phyloP scores from a whole-genome alignment of 2,113 vertebrate genomes.

The Elaphurus davidianus region DNA sequence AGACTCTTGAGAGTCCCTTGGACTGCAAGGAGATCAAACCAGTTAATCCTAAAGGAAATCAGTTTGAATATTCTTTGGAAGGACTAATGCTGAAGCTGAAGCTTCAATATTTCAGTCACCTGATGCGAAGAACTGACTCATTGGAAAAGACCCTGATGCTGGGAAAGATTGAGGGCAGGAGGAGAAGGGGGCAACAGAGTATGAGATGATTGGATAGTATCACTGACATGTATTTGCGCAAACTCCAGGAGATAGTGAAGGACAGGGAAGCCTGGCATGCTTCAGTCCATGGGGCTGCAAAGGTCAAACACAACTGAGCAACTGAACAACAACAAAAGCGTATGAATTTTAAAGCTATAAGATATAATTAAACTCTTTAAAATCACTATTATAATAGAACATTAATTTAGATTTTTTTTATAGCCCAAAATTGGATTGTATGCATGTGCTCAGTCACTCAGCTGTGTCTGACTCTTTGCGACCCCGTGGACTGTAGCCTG shows the following conservation, averaged over 20 bases:
- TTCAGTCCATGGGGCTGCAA: neutral
- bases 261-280: neutral
- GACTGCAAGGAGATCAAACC: neutral
- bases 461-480: neutral
- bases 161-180: neutral
- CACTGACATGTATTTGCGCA: neutral
- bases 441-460: neutral
- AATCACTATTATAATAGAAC: neutral
- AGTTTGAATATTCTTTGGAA: neutral
- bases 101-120: neutral
- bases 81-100: neutral
- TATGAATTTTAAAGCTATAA: neutral
- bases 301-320: neutral
- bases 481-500: neutral
- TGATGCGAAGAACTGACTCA: neutral
- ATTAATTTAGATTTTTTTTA: neutral
- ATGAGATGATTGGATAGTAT: neutral
- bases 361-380: neutral
- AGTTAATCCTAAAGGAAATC: neutral
- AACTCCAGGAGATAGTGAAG: neutral
- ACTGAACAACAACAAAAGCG: neutral
- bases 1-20: neutral
- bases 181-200: neutral
- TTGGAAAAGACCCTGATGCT: neutral
- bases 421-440: neutral